Evolutionary conservation across 2,113 vertebrate species (phyloP).

Genomic region (Limnothrissa miodon): DNA sequence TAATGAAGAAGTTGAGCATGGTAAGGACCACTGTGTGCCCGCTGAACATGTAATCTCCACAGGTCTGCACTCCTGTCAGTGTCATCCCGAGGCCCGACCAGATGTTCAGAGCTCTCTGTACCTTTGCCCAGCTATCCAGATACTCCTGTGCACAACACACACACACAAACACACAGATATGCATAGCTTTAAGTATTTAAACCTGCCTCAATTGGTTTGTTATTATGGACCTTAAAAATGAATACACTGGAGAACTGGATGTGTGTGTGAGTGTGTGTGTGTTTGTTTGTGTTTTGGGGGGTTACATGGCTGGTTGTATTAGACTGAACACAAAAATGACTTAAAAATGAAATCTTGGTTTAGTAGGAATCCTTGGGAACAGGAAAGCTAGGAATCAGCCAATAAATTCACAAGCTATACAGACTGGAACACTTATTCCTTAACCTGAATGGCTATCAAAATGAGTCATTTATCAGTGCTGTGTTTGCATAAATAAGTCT

Average conservation of each 20-base stretch:
- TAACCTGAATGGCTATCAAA: not conserved
- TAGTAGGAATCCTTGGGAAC: not conserved
- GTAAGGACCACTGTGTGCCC: slow-evolving; percentile 96
- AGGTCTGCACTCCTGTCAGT: slow-evolving; percentile 92
- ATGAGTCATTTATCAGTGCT: not conserved
- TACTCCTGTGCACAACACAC: slow-evolving; percentile 78
- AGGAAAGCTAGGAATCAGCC: not conserved
- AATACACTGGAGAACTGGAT: not conserved
- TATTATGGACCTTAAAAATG: not conserved
- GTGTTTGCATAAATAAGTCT: not conserved
- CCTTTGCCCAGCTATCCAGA: slow-evolving; percentile 84
- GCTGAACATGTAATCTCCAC: slow-evolving; percentile 99
- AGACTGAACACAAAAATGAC: not conserved
- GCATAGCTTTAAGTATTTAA: not conserved
- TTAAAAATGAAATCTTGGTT: not conserved
- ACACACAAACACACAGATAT: not conserved
- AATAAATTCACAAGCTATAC: not conserved
- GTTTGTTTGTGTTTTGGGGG: too few relatives aligned
- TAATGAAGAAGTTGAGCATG: slow-evolving; percentile 94
- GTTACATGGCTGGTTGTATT: not conserved
- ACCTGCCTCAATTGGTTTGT: not conserved
- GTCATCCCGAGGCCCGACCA: slow-evolving; percentile 98
- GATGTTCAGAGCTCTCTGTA: slow-evolving; percentile 87
- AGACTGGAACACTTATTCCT: not conserved
- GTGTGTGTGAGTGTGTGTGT: too few relatives aligned